Evolutionary conservation across 2,888 invertebrate species (phyloP), one percentile per base, ranked within the genome.

Genomic region (Dicyrtomina minuta): DNA sequence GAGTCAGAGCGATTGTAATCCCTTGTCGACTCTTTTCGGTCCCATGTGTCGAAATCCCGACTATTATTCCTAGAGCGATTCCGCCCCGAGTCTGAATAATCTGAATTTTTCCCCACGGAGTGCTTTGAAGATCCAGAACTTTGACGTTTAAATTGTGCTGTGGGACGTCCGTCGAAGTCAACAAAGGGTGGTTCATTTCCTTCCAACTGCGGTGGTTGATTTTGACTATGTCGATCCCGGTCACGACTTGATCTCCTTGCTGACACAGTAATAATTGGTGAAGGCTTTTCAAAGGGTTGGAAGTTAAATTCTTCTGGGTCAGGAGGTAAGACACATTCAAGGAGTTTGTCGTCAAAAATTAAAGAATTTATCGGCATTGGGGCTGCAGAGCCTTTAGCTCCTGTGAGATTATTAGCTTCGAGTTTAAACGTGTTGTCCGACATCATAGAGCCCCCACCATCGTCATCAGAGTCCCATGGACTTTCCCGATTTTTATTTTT

Each of bases 121-220:
- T 78, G 78, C 51, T 74, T 74, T 15, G 75, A 75, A 5, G 78
- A 78, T 6, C 78, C 76, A n/a, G 76, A 77, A 60, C 76, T 77
- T 68, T 78, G 78, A 26, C 78, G 62, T 24, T 71, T 72, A 60
- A 76, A 76, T n/a, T 70, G 72, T 24, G 68, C 39, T 4, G 39
- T 24, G 12, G 15, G 8, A 6, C 49, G 15, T 5, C 27, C 59
- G 33, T 33, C 33, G 33, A 33, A 8, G 33, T 33, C 33, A 33
- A 33, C 33, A 8, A n/a, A n/a, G n/a, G n/a, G n/a, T n/a, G n/a
- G n/a, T n/a, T n/a, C n/a, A n/a, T n/a, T n/a, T 24, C 27, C 27
- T 4, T 13, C 15, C 27, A 15, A 13, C 24, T n/a, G 22, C 20
- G n/a, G n/a, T n/a, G n/a, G n/a, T n/a, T n/a, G n/a, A n/a, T n/a